These are phyloP conservation scores for Sanderia malayensis DNA, from an alignment of 30 jellyfish, hydroid and myxozoan genomes.

Conservation along the genomic window DNA sequence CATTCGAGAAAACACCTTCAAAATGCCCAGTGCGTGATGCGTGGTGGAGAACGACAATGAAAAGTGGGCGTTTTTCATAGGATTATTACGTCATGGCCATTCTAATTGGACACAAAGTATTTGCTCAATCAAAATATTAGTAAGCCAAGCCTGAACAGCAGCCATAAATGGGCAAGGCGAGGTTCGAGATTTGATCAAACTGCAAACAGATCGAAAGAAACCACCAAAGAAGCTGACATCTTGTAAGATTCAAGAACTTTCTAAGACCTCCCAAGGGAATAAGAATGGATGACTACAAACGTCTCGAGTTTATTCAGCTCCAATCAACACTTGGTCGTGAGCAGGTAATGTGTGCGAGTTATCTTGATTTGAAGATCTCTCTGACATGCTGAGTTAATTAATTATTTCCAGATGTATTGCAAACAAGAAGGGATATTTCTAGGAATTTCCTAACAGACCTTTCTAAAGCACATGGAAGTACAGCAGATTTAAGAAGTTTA, in stretches of 20 bases:
- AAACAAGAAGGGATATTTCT: not conserved
- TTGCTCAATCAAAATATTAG: not conserved
- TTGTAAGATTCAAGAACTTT: too few relatives aligned
- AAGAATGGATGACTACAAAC: slow-evolving; percentile 63
- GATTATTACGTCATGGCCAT: slow-evolving; percentile 8
- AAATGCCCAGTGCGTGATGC: not conserved
- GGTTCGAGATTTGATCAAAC: slow-evolving; percentile 5
- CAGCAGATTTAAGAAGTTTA: too few relatives aligned
- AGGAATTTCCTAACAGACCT: not conserved
- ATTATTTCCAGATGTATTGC: not conserved
- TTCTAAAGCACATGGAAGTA: not conserved
- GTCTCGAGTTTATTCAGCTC: slow-evolving; percentile 48
- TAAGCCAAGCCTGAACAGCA: not conserved
- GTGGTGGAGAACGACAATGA: not conserved
- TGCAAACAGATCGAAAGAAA: not conserved
- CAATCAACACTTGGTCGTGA: slow-evolving; percentile 61
- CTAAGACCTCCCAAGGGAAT: too few relatives aligned
- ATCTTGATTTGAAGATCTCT: not conserved
- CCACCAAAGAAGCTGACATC: too few relatives aligned
- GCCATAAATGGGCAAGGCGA: slow-evolving; percentile 73
- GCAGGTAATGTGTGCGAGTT: slow-evolving; percentile 14
- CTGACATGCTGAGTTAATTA: not conserved
- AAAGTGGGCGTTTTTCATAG: slow-evolving; percentile 1
- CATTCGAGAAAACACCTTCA: too few relatives aligned
- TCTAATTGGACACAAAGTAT: slow-evolving; percentile 43